Base-by-base conservation (phyloP, 1,140 invertebrate genomes). In the Bombus vancouverensis region DNA sequence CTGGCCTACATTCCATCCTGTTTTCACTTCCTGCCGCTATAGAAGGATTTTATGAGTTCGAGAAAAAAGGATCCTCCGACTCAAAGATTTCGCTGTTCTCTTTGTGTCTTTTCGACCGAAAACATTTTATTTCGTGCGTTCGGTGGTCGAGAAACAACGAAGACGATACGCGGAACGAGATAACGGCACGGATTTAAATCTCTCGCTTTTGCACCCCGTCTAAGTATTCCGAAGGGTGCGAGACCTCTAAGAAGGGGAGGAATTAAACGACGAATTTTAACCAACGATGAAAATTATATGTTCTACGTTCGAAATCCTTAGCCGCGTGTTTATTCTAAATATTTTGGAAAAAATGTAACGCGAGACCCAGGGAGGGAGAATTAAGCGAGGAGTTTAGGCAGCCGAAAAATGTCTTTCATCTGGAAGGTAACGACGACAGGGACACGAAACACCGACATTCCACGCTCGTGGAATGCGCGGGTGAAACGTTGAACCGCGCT, bases 1-100 rank as follows among this genome's bases (percentile, higher is more conserved):
- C 39, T 91, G 77, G 85, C 79, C 86, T 91, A 88, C 39, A 89
- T 87, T 81, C 81, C 74, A 39, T 39, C n/a, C 57, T 57, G 86
- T 83, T 88, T 91, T 92, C 88, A 87, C 87, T 88, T 81, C 73
- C 71, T 75, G 70, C 4, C 18, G 12, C 25, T 74, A 39, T 44
- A 73, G 57, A 85, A 88, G 72, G 79, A 77, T 90, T 91, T 91
- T 88, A 87, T 18, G 44, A 34, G 28, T n/a, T 66, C 32, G 34
- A 88, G 81, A 59, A 77, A 79, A 57, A 81, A 82, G 57, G 71
- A 34, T 87, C 79, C 66, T 37, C 71, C 32, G 47, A 34, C 37
- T 59, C 1, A 28, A 25, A 47, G 66, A 74, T 90, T 80, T 88
- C 81, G 71, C 79, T 79, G 74, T 76, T 77, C 71, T 13, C 32